Evolutionary conservation across 2,113 vertebrate species (phyloP).

Genomic region (Sclerurus mexicanus): DNA sequence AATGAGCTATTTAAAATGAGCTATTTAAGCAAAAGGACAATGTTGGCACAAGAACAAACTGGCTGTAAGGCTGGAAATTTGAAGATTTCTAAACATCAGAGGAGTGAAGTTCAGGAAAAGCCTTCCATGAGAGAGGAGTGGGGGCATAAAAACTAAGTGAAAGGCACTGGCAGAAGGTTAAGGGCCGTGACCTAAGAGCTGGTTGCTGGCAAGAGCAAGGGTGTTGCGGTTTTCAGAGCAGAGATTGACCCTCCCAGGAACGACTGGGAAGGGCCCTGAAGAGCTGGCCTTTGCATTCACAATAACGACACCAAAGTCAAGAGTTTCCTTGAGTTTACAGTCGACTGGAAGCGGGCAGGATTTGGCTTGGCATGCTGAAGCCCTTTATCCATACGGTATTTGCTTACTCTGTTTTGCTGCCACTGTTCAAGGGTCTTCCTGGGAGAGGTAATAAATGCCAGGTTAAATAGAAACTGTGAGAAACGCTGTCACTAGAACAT

Average conservation of each 20-base stretch:
- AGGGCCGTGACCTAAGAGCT: not conserved
- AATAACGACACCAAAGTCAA: not conserved
- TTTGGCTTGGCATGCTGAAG: not conserved
- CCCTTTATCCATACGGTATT: not conserved
- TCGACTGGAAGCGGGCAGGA: not conserved
- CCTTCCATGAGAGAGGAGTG: not conserved
- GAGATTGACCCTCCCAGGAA: slow-evolving; percentile 26
- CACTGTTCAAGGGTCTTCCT: not conserved
- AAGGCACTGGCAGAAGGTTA: not conserved
- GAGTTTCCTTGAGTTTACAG: not conserved
- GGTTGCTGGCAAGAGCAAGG: not conserved
- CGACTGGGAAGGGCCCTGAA: not conserved
- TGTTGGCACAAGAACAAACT: slow-evolving; percentile 66
- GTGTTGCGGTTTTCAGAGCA: not conserved
- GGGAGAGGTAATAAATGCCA: not conserved
- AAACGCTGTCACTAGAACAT: not conserved
- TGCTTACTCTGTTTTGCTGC: not conserved
- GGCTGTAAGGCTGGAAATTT: slow-evolving; percentile 14
- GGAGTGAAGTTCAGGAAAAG: slow-evolving; percentile 38
- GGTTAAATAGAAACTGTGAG: not conserved
- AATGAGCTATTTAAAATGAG: slow-evolving; percentile 65
- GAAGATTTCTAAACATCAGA: slow-evolving; percentile 51
- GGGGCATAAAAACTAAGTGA: not conserved
- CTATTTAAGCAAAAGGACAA: slow-evolving; percentile 57
- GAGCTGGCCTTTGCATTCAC: not conserved